Conservation (phyloP, 2,797 vertebrate genomes). For the Sebastes umbrosus region DNA sequence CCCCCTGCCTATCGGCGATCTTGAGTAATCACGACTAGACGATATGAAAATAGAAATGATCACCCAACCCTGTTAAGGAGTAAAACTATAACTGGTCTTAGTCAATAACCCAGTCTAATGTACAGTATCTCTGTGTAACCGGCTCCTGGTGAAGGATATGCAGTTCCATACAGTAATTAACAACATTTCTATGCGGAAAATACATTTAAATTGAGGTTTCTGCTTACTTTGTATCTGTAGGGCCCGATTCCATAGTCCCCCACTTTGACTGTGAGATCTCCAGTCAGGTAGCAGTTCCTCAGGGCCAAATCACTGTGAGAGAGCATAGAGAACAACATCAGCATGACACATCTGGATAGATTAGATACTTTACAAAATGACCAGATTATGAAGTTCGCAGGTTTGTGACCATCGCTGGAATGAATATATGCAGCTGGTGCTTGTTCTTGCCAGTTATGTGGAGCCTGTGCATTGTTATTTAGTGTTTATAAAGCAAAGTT, state of each 20-base stretch:
- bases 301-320: conserved; percentile 90
- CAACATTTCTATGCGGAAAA: not conserved
- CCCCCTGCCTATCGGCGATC: not conserved
- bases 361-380: not conserved
- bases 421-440: not conserved
- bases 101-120: not conserved
- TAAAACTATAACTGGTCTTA: not conserved
- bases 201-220: not conserved
- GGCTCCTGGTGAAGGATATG: not conserved
- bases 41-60: too few species aligned
- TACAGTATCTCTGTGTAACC: not conserved
- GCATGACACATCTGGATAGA: not conserved
- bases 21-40: not conserved
- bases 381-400: not conserved
- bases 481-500: not conserved
- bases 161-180: not conserved
- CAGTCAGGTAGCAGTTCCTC: conserved; percentile 95
- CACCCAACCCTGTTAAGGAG: not conserved
- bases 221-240: conserved; percentile 91
- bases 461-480: not conserved
- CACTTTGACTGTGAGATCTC: conserved; percentile 95
- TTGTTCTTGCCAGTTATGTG: not conserved
- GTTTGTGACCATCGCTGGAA: not conserved
- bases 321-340: conserved; percentile 25
- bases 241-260: conserved; percentile 96